Base-by-base conservation (phyloP, 2,113 vertebrate genomes). In the Clarias gariepinus region DNA sequence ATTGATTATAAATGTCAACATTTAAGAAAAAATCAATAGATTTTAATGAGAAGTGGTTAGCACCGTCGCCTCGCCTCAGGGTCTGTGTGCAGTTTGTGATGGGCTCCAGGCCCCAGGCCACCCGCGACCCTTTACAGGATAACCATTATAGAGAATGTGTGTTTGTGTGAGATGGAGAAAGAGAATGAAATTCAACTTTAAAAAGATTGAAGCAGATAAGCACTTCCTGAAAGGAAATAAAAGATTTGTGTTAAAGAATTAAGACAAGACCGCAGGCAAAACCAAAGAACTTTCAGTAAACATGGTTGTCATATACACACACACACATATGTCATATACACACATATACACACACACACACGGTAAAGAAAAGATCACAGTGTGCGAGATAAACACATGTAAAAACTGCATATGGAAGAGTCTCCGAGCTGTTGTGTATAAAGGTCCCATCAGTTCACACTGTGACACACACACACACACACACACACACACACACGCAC, bases 321-420 rank as follows among this genome's bases (percentile, higher is more conserved):
- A 81, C 30, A 61, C 55, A 19, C 77, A 57, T n/a, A n/a, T n/a
- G n/a, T n/a, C 36, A 76, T 21, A 53, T 41, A 76, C 52, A 78
- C 52, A 79, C 23, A 23, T 28, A 63, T 64, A 36, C 47, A 71
- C 82, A 57, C 30, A 79, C 19, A 79, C 36, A 71, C 55, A n/a
- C 64, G 25, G 52, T 71, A 19, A 53, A 55, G 47, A 63, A 64
- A 55, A 28, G 47, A 66, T 41, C 41, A 68, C 36, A 23, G 23
- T 57, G 64, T 69, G 63, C 58, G 66, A 83, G 18, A 83, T 47
- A 83, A 69, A 83, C 82, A 69, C 3, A 0, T 71, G 47, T 71
- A 71, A 36, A 7, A 83, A 13, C 12, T 71, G n/a, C 58, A 83
- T 58, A 83, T 71, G 82, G 13, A 83, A 18, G 52, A 71, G 64